Evolutionary conservation across 2,888 invertebrate genomes (phyloP), one percentile per base, ranked within the genome.

Genomic region (Parasteatoda lunata): DNA sequence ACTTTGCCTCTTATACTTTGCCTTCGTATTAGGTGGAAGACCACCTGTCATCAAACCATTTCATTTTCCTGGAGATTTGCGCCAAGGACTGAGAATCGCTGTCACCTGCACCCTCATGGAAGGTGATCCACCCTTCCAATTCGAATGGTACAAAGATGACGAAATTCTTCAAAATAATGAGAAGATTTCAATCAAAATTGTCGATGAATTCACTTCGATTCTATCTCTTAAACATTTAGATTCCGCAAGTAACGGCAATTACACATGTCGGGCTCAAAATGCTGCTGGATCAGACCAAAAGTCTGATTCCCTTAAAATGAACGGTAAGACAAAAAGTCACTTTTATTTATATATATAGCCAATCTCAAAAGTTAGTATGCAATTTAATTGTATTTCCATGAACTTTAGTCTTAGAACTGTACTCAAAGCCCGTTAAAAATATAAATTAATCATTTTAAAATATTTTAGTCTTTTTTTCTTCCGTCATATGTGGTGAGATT

Each of bases 211-310:
- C 47, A 76, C 71, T 8, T 81, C 77, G 5, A 71, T 8, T 11
- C 45, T 86, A 11, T 30, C 65, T 5, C 76, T 86, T 7, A 8
- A 65, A n/a, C 71, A 76, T 8, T 15, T 86, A 3, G 80, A 68
- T 3, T 47, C 80, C 0, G 64, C 47, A 5, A 77, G 77, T 30
- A 86, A 81, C 54, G 89, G 86, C 11, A 86, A 86, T 30, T 86
- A 89, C 52, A 13, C 88, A 5, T 89, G 89, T 47, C 30, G 11
- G n/a, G 89, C 76, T 0, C 51, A 48, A 3, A 89, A 88, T 70
- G 11, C 71, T 13, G 78, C 49, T 52, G 84, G 84, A 30, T 47
- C 6, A 0, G 84, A 84, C 47, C 73, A 84, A 64, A 75, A 79
- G 30, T 84, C 75, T 0, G 78, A 73, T 8, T 9, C 69, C 5